These are phyloP conservation scores for rat (Rattus norvegicus) DNA, from an alignment of 2,113 vertebrate species.

Conservation along the genomic window DNA sequence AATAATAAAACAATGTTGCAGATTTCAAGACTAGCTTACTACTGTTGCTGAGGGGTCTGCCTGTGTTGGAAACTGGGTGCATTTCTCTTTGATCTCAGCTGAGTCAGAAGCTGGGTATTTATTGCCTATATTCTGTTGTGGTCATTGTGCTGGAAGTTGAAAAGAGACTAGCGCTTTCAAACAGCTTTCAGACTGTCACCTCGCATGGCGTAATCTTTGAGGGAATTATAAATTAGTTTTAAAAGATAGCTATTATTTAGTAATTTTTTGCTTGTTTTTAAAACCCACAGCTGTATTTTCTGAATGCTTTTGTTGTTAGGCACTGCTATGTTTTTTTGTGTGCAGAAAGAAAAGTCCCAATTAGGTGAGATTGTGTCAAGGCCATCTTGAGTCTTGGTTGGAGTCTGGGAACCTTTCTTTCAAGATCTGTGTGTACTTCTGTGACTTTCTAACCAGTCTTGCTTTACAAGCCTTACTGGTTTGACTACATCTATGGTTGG, in stretches of 20 bases:
- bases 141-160: background rate
- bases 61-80: constrained; percentile 7
- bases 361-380: background rate
- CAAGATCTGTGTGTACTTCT: background rate
- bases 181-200: background rate
- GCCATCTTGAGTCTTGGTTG: background rate
- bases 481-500: background rate
- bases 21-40: constrained; percentile 1
- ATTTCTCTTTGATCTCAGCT: background rate
- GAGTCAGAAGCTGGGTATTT: constrained; percentile 2
- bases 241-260: background rate
- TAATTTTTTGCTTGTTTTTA: constrained; percentile 48
- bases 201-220: background rate
- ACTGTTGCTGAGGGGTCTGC: background rate
- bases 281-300: background rate
- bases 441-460: background rate
- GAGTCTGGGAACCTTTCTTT: background rate
- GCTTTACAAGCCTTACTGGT: constrained; percentile 35
- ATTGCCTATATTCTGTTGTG: background rate
- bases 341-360: background rate
- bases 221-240: constrained; percentile 8
- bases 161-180: background rate
- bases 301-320: background rate
- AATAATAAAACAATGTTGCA: constrained; percentile 40
- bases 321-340: background rate